phyloP scores from a whole-genome alignment of 2,113 vertebrate species.

The Formicarius rufipectus region DNA sequence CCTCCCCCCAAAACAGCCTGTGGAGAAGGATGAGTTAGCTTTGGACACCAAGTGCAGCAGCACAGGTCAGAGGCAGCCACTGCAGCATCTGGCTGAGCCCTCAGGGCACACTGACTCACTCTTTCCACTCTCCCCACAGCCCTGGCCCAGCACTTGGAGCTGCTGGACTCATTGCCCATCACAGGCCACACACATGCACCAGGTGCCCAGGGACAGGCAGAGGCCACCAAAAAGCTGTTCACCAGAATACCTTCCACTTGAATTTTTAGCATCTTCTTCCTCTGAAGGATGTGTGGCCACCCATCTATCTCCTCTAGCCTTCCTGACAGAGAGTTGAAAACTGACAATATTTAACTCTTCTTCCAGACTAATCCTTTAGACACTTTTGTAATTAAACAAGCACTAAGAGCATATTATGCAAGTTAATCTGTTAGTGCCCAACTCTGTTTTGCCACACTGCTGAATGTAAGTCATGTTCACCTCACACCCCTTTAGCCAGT shows the following conservation, averaged over 20 bases:
- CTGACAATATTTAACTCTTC: neutral
- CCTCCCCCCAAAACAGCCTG: neutral
- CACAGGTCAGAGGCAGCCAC: neutral
- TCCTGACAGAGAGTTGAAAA: neutral
- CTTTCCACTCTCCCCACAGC: neutral
- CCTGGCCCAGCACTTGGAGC: neutral
- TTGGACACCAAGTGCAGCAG: neutral
- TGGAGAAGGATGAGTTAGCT: accelerated
- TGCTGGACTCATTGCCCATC: neutral
- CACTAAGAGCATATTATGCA: neutral
- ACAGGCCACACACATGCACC: neutral
- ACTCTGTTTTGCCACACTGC: neutral
- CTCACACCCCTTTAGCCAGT: neutral
- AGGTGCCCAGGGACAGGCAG: neutral
- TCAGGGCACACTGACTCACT: neutral
- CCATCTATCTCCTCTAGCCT: neutral
- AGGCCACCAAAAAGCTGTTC: neutral
- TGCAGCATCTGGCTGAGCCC: neutral
- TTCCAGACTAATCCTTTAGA: neutral
- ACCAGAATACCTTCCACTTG: neutral
- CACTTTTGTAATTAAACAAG: neutral
- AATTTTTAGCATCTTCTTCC: neutral
- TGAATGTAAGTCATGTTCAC: neutral
- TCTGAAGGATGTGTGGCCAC: neutral
- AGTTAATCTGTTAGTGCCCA: neutral